Evolutionary conservation across 2,797 vertebrate species (phyloP).

Genomic region (Tokudaia tokunoshimensis): DNA sequence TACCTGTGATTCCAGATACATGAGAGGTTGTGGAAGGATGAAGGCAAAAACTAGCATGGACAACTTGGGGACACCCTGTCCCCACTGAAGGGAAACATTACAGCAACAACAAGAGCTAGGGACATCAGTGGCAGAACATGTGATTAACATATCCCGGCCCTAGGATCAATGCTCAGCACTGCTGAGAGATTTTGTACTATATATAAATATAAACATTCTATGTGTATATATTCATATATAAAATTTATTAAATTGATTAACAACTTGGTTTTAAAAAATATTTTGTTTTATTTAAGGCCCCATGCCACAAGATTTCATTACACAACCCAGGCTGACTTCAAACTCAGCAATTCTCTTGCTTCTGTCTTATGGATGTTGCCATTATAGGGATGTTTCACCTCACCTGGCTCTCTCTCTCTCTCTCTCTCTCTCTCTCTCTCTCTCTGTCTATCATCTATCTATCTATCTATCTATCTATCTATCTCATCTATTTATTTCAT

Average conservation of each 20-base stretch:
- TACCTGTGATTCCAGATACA: not conserved
- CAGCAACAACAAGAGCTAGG: not conserved
- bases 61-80: not conserved
- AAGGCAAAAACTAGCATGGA: not conserved
- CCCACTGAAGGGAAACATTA: not conserved
- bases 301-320: not conserved
- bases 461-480: not conserved
- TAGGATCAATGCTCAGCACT: not conserved
- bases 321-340: not conserved
- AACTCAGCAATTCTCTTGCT: not conserved
- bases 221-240: not conserved
- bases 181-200: not conserved
- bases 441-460: not conserved
- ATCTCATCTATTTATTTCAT: not conserved
- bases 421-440: not conserved
- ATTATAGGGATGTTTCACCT: not conserved
- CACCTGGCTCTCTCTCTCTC: not conserved
- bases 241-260: not conserved
- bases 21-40: not conserved
- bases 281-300: not conserved
- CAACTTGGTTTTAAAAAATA: not conserved
- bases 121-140: not conserved
- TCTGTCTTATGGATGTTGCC: not conserved
- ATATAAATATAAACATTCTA: not conserved
- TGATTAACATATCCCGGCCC: not conserved